Conservation (phyloP, 2,888 invertebrate genomes). For the Leptopterna dolabrata region DNA sequence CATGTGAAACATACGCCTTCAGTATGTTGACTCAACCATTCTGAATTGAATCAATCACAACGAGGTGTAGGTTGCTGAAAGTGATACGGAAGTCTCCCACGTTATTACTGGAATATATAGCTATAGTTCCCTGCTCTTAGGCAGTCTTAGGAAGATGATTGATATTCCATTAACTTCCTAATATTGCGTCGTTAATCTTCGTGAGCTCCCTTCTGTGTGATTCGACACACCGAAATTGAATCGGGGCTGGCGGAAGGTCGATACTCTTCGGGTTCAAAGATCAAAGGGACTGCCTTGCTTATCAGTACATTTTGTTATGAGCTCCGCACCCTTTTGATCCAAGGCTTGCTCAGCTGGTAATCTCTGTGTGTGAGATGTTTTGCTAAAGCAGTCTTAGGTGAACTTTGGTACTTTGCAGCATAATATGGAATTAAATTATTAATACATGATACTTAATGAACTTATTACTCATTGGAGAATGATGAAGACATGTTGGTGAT, state of each 20-base stretch:
- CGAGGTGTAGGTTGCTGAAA: background rate
- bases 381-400: too few species aligned
- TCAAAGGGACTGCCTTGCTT: background rate
- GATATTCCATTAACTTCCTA: background rate
- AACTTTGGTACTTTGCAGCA: too few species aligned
- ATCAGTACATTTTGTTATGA: slow-evolving; percentile 1
- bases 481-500: too few species aligned
- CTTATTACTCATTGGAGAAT: too few species aligned
- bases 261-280: background rate
- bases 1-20: background rate
- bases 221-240: slow-evolving; percentile 3
- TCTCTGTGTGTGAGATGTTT: too few species aligned
- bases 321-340: background rate
- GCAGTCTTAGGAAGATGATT: background rate
- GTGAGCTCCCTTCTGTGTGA: background rate
- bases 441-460: too few species aligned
- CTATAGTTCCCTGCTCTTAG: background rate
- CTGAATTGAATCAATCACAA: background rate
- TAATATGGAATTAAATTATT: too few species aligned
- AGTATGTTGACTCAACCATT: background rate
- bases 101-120: background rate
- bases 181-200: slow-evolving; percentile 3
- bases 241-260: background rate
- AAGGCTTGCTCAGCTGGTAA: background rate
- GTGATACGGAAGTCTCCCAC: background rate